These are phyloP conservation scores for Molorchus minor DNA, from an alignment of 2,888 invertebrate genomes.

Conservation along the genomic window DNA sequence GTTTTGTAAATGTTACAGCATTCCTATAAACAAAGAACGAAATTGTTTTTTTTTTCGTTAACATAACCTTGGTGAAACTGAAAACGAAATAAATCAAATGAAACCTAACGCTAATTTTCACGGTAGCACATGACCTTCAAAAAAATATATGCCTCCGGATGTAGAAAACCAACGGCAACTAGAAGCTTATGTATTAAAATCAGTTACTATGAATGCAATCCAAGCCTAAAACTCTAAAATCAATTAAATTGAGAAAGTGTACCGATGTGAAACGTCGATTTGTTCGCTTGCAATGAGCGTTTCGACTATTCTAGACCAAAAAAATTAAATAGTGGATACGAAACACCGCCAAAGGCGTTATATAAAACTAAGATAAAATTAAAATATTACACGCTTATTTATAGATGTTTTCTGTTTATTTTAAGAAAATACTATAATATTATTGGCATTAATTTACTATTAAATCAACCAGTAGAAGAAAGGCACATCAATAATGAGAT, in stretches of 20 bases:
- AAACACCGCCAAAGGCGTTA: conserved; percentile 11
- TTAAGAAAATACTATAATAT: conserved; percentile 17
- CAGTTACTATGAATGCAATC: not conserved
- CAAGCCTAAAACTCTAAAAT: not conserved
- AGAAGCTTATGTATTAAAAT: not conserved
- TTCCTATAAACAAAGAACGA: too few relatives aligned
- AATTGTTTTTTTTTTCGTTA: too few relatives aligned
- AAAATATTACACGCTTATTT: conserved; percentile 17
- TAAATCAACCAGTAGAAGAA: not conserved
- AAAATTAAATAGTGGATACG: conserved; percentile 24
- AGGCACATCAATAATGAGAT: conserved; percentile 12
- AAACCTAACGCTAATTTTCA: not conserved
- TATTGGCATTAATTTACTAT: conserved; percentile 10
- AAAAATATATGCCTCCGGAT: conserved; percentile 4
- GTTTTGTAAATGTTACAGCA: too few relatives aligned
- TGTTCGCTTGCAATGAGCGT: conserved; percentile 8
- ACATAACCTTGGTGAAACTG: not conserved
- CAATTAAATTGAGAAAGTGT: conserved; percentile 25
- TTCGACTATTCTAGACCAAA: not conserved
- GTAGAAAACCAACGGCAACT: not conserved
- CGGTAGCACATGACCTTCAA: conserved; percentile 8
- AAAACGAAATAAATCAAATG: conserved; percentile 14
- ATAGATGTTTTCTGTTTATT: conserved; percentile 15
- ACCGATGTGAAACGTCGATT: conserved; percentile 12
- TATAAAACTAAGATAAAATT: conserved; percentile 17